Evolutionary conservation across 2,797 vertebrate genomes (phyloP).

Genomic region (Sylvia borin): DNA sequence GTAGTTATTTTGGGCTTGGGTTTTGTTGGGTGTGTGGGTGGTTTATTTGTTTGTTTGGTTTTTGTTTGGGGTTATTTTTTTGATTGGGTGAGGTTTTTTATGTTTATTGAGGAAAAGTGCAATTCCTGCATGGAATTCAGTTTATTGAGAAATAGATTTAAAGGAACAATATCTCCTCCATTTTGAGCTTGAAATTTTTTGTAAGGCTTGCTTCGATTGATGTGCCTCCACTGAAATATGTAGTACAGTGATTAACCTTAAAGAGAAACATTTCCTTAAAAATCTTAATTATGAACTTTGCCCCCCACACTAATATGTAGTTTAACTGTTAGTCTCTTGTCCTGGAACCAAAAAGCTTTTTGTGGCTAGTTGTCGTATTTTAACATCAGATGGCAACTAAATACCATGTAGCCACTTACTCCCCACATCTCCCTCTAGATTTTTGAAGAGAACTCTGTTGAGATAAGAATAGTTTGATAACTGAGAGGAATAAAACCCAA

Average conservation of each 20-base stretch:
- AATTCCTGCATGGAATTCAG: background rate
- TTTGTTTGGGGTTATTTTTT: background rate
- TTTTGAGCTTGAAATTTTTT: background rate
- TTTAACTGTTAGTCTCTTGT: background rate
- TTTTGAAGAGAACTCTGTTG: background rate
- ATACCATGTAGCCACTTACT: background rate
- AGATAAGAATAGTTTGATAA: background rate
- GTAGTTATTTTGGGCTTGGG: fast-evolving
- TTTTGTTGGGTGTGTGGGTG: fast-evolving
- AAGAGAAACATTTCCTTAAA: background rate
- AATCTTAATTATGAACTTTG: background rate
- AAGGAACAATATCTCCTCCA: background rate
- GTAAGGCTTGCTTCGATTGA: background rate
- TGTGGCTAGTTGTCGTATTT: background rate
- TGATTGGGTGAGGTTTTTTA: fast-evolving
- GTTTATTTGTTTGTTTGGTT: background rate
- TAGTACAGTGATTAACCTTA: background rate
- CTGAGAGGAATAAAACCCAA: background rate
- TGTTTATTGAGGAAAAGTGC: background rate
- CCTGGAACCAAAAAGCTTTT: background rate
- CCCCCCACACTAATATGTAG: fast-evolving
- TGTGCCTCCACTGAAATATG: background rate
- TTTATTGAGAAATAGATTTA: background rate
- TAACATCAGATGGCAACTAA: background rate
- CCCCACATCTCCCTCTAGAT: background rate